Conservation (phyloP, 2,113 vertebrate species). For the Regulus satrapa region DNA sequence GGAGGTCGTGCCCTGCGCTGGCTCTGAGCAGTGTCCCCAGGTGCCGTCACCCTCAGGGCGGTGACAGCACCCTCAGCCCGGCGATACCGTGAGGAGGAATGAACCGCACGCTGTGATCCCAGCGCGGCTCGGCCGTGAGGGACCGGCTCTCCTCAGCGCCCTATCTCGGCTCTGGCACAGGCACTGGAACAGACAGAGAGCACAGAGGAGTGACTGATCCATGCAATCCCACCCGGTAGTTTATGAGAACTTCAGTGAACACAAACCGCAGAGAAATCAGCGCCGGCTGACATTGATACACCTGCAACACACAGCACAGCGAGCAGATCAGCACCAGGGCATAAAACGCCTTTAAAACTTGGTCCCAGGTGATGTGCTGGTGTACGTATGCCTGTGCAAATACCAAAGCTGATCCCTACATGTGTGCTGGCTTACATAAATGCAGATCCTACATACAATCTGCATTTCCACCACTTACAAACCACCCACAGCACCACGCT, state of each 20-base stretch:
- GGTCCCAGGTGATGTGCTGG: neutral
- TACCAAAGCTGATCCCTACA: neutral
- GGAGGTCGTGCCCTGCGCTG: neutral
- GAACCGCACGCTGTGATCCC: neutral
- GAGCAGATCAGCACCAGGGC: neutral
- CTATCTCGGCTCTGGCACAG: neutral
- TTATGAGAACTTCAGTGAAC: neutral
- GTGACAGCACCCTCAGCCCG: neutral
- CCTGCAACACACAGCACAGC: neutral
- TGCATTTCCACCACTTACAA: neutral
- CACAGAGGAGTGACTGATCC: neutral
- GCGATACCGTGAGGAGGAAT: neutral
- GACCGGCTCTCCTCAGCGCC: neutral
- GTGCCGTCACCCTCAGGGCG: neutral
- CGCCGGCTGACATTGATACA: neutral
- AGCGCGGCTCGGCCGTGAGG: neutral
- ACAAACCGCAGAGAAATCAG: neutral
- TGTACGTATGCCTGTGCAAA: neutral
- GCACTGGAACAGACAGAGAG: neutral
- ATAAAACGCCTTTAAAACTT: neutral
- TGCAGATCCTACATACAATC: conserved; percentile 35
- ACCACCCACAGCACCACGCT: neutral
- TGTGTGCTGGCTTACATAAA: conserved; percentile 40
- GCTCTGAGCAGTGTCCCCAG: neutral
- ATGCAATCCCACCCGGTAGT: neutral